Base-by-base conservation (phyloP, 2,888 invertebrate genomes). In the Chymomyza caudatula region DNA sequence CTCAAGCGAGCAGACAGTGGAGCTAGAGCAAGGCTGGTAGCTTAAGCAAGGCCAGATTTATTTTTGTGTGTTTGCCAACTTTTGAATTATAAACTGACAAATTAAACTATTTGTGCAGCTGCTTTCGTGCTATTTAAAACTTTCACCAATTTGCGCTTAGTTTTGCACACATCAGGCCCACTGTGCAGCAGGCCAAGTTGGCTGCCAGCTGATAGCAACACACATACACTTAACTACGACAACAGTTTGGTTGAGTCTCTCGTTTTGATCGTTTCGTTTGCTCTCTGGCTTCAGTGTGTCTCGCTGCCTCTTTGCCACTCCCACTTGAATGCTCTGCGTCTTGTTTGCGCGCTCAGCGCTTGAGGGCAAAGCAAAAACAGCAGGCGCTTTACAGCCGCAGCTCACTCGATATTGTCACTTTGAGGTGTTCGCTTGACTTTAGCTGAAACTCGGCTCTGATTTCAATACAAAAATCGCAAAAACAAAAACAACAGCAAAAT, bases 371-470 rank as follows among this genome's bases (percentile, higher is more conserved):
- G 71, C 85, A 82, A 85, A 82, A 85, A 69, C 66, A 43, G 65
- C 19, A 53, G 44, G 56, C 60, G 63, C 56, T 71, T 42, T 19
- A 60, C 65, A 67, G 54, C 51, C 42, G 54, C 54, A 58, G 70
- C 63, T 85, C 86, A 82, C 86, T 82, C 63, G 58, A 63, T 69
- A 70, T 73, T 71, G 74, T 71, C 74, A 78, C 76, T 83, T 65
- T 63, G 81, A 62, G 74, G 76, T 73, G 83, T 74, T 69, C 71
- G 70, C 63, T 75, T 60, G 67, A 13, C 42, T 62, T 53, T 17
- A 65, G 44, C 15, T 29, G 63, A 76, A 78, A 58, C 72, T 55
- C 67, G 72, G 64, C 55, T 76, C 71, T 52, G 60, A 25, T 69
- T 85, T 67, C 60, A 69, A 54, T 67, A 65, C n/a, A 47, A 59